Base-by-base conservation (phyloP, 2,888 invertebrate genomes). In the Mythimna impura region DNA sequence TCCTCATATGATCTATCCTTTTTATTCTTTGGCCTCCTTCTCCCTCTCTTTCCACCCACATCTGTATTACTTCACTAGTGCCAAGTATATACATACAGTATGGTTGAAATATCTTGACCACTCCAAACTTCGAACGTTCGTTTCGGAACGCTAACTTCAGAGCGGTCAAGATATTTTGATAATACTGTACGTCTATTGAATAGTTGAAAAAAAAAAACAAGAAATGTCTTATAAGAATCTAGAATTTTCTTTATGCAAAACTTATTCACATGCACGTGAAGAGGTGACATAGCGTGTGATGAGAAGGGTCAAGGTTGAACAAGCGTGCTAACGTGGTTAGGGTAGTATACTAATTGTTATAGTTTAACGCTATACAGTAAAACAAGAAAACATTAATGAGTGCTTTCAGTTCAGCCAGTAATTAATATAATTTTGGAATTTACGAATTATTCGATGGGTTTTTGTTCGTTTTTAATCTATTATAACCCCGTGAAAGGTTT, bases 241-340 rank as follows among this genome's bases (percentile, higher is more conserved):
- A 64, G 52, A 62, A 55, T 68, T 22, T 47, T 71, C 65, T 54
- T 22, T 14, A 67, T n/a, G 70, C 61, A 8, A 70, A 71, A 60
- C 60, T 40, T 61, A 68, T 68, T 69, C 52, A 66, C n/a, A 52
- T 61, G 62, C 83, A 78, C 73, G 66, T 63, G n/a, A 77, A 74
- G 34, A 66, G 60, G 67, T 83, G 71, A 81, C 74, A 76, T 75
- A 74, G 73, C 52, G 52, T 71, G 22, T 63, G 57, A 73, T 40
- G 50, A 30, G 30, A 64, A 65, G 54, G 85, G 81, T 81, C 77
- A 83, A 83, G 85, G 84, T 76, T 61, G 12, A 52, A 40, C 1
- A 60, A 12, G 25, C 52, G 40, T 34, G 69, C 64, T 25, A 55
- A 57, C 58, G 25, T 54, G 12, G 54, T 47, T 47, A 47, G 47